Evolutionary conservation across 2,797 vertebrate genomes (phyloP).

Genomic region (Pygocentrus nattereri): DNA sequence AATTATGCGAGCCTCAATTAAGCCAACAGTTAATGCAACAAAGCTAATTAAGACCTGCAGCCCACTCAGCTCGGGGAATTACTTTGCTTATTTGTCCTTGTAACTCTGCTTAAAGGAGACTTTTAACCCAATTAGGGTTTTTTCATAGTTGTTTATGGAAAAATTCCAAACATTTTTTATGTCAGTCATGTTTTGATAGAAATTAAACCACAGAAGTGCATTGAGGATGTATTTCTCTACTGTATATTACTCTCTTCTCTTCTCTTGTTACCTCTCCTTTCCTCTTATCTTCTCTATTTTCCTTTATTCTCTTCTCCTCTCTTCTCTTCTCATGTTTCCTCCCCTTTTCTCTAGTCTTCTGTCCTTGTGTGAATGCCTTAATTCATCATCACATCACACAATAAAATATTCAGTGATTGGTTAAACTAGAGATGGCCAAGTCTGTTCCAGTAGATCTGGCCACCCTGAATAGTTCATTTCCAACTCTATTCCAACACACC

Average conservation of each 20-base stretch:
- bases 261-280: neutral
- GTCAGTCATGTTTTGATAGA: no score
- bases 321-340: no score
- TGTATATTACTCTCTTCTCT: neutral
- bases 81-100: slow-evolving; percentile 2
- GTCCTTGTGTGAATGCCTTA: no score
- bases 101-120: slow-evolving; percentile 4
- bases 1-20: neutral
- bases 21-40: slow-evolving; percentile 5
- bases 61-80: slow-evolving; percentile 3
- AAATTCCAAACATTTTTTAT: neutral
- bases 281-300: neutral
- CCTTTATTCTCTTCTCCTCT: neutral
- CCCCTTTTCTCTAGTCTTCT: neutral
- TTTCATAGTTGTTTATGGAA: neutral
- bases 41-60: slow-evolving; percentile 11
- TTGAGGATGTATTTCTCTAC: no score
- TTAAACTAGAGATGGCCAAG: no score
- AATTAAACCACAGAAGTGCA: no score
- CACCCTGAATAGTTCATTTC: no score
- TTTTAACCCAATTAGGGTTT: neutral
- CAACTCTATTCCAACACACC: no score
- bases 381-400: no score
- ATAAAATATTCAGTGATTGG: no score
- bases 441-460: no score